Evolutionary conservation across 2,113 vertebrate species (phyloP), one percentile per base, ranked within the genome.

Genomic region (Gasterosteus aculeatus): DNA sequence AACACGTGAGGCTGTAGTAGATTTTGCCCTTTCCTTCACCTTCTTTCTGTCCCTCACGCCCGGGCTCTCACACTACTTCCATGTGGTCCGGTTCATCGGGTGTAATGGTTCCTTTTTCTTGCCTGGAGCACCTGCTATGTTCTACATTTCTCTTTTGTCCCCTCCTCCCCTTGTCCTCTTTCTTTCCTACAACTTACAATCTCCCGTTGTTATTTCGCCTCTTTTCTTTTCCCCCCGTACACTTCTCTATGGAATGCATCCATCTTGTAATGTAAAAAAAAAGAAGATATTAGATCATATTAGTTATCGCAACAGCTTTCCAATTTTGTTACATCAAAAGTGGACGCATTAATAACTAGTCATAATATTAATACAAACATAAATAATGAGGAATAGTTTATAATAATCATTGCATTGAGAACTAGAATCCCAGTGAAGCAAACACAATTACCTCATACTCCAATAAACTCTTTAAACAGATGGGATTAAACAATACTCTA

Each of bases 1-100:
- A 77, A 62, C 68, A 83, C 81, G 80, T 72, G 57, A 72, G 47
- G 51, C 38, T 75, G 59, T 49, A 35, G 47, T 10, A 80, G 29
- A 49, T 85, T 63, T 66, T 26, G 54, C 46, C 61, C 63, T 72
- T 84, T 65, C 26, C 61, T 62, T 75, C 62, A 77, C 77, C 77
- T 83, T 73, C 44, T 59, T 54, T 72, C 42, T 62, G 80, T 76
- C 82, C 85, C 86, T 84, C 60, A 86, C 15, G 46, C 51, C 58
- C 53, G 54, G 49, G 54, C 49, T 70, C 72, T 67, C 63, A n/a
- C 63, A 59, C 73, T n/a, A 42, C 63, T 76, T 81, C 66, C 73
- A 42, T 57, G 49, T 47, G 47, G 69, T 75, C 42, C 58, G 39
- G 63, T 65, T 78, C 58, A 72, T 76, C 4, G 51, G 60, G 57